phyloP scores from a whole-genome alignment of 2,888 invertebrate genomes.

The Penaeus monodon region DNA sequence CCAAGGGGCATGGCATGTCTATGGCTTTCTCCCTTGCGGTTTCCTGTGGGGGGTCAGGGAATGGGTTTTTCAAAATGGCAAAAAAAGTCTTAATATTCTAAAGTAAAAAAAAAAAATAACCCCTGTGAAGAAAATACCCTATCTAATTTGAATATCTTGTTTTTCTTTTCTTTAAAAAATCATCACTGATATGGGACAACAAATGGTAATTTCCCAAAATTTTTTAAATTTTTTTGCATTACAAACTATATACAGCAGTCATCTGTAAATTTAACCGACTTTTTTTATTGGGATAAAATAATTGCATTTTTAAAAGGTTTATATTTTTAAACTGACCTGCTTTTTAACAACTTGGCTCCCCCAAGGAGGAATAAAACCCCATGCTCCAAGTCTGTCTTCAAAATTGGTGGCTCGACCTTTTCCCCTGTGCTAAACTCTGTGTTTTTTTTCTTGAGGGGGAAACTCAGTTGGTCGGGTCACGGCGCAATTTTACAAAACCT shows the following conservation, averaged over 20 bases:
- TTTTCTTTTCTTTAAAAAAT: no score
- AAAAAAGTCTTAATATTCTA: neutral
- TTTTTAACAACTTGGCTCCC: conserved; percentile 70
- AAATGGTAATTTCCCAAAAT: no score
- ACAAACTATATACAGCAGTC: no score
- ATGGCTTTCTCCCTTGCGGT: conserved; percentile 38
- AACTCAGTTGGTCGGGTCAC: conserved; percentile 80
- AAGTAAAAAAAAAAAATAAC: neutral
- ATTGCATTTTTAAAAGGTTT: neutral
- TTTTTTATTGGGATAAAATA: neutral
- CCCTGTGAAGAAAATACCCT: no score
- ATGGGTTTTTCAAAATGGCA: neutral
- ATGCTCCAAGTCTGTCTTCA: conserved; percentile 71
- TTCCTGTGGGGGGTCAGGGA: conserved; percentile 29
- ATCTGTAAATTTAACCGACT: no score
- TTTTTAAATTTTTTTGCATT: no score
- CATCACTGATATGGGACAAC: no score
- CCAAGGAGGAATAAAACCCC: conserved; percentile 73
- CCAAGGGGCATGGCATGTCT: conserved; percentile 73
- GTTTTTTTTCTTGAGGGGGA: conserved; percentile 78
- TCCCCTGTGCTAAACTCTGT: conserved; percentile 71
- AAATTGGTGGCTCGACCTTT: conserved; percentile 64
- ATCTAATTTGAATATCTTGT: no score
- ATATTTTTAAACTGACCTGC: conserved; percentile 40
- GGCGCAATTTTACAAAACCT: conserved; percentile 84